Conservation (phyloP, 1,140 invertebrate species). For the Paramacrobiotus metropolitanus region DNA sequence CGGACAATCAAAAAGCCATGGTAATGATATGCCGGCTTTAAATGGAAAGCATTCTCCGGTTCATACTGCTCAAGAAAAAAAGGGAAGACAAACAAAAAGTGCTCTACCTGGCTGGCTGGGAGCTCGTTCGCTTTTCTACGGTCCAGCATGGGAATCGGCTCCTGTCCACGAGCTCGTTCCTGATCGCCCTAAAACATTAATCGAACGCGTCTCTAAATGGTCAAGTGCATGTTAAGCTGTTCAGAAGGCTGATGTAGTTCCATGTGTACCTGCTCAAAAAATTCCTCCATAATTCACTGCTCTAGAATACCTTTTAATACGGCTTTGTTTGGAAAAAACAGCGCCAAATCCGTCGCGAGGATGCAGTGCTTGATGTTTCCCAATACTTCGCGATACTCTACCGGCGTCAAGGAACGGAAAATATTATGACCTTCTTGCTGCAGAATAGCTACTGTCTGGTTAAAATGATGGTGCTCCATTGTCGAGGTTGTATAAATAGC, state of each 20-base stretch:
- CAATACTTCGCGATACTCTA: conserved; percentile 51
- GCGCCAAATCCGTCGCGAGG: conserved; percentile 51
- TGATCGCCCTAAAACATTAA: conserved; percentile 33
- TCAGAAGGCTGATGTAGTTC: no score
- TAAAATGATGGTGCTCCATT: conserved; percentile 66
- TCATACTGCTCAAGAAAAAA: conserved; percentile 11
- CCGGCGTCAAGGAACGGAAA: conserved; percentile 40
- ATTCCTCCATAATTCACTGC: conserved; percentile 52
- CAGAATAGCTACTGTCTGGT: conserved; percentile 56
- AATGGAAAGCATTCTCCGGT: no score
- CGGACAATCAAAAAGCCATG: no score
- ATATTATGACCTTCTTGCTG: conserved; percentile 60
- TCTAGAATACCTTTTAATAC: conserved; percentile 34
- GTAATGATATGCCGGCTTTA: no score
- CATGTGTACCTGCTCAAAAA: conserved; percentile 43
- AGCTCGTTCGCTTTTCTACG: conserved; percentile 41
- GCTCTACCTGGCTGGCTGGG: conserved; percentile 39
- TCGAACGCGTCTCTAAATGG: neutral
- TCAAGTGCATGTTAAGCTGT: no score
- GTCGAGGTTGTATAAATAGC: conserved; percentile 56
- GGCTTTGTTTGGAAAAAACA: conserved; percentile 49
- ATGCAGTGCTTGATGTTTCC: conserved; percentile 52
- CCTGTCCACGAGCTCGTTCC: conserved; percentile 38
- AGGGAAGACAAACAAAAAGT: conserved; percentile 4
- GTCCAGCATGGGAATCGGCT: conserved; percentile 61